Evolutionary conservation across 1,140 invertebrate genomes (phyloP), one percentile per base, ranked within the genome.

Genomic region (Linepithema humile): DNA sequence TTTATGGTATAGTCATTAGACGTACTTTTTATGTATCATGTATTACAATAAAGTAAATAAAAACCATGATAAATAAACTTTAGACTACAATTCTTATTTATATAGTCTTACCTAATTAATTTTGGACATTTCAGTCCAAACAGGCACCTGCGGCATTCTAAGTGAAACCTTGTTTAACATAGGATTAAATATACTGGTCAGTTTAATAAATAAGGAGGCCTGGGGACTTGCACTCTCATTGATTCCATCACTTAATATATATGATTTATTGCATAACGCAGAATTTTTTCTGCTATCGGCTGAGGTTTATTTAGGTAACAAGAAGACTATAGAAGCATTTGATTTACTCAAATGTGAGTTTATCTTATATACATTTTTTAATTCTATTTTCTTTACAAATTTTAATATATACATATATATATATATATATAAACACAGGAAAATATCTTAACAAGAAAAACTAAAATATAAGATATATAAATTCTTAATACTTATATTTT

Each of bases 291-390:
- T 93, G 3, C 73, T 93, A 5, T 78, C 89, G 7, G 85, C 80
- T n/a, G 89, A 93, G 74, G 91, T 92, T 86, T 91, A 89, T 82
- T 83, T 93, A 87, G 90, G 89, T 38, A 92, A 92, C 85, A 78
- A 84, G 15, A 75, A 87, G 59, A 69, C 83, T 9, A 2, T 91
- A 38, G 82, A 92, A 50, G 92, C 91, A 60, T 84, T 89, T 23
- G 62, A 62, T 9, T 85, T 93, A 57, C 65, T 93, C 6, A 90
- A 88, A 86, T 70, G 90, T 93, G 85, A 93, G 91, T 92, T 45
- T 1, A 38, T 1, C 48, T 73, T 48, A 3, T 15, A 43, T n/a
- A n/a, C n/a, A n/a, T n/a, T n/a, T n/a, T n/a, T n/a, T n/a, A 1
- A 23, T 35, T 74, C 9, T 20, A 17, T 74, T 48, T 38, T 45